Evolutionary conservation across 2,797 vertebrate species (phyloP).

Genomic region (Lagothrix lagotricha): DNA sequence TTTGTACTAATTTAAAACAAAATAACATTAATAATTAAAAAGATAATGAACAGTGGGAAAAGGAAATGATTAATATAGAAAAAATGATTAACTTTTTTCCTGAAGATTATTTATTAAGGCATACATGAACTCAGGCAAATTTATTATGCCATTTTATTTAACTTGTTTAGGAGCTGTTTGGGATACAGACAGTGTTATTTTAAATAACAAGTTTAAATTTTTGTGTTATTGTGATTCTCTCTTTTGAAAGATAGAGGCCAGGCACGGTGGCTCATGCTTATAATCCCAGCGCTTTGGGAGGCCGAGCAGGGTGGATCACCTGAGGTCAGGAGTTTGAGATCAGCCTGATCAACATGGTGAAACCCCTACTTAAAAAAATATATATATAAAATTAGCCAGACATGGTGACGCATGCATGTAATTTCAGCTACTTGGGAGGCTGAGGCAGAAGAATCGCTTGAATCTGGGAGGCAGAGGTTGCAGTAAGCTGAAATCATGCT

Average conservation of each 20-base stretch:
- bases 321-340: neutral
- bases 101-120: constrained; percentile 2
- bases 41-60: neutral
- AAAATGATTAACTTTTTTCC: neutral
- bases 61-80: neutral
- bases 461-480: neutral
- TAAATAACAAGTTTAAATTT: neutral
- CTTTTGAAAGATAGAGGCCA: neutral
- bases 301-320: neutral
- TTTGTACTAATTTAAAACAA: neutral
- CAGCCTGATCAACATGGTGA: neutral
- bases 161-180: neutral
- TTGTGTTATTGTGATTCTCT: neutral
- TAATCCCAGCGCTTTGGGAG: neutral
- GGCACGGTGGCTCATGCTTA: neutral
- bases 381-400: neutral
- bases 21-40: neutral
- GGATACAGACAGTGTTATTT: neutral
- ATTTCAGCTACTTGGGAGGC: neutral
- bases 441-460: neutral
- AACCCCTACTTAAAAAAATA: neutral
- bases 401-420: neutral
- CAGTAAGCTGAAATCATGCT: neutral
- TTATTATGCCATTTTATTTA: neutral
- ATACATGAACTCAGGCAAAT: neutral